Conservation (phyloP, 2,113 vertebrate genomes). For the Perca schrenkii region DNA sequence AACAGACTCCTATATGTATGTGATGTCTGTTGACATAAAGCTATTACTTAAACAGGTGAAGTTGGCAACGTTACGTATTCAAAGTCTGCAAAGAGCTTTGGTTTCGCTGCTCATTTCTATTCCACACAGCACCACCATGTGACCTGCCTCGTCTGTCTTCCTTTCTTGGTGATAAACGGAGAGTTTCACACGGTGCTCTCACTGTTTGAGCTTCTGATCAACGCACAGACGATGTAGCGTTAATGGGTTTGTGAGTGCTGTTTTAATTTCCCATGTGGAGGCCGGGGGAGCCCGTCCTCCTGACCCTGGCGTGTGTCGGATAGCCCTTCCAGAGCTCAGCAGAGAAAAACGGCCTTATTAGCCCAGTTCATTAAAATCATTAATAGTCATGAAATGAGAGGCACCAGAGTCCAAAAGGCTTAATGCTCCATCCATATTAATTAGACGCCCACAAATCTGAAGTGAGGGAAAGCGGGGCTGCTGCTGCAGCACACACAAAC, state of each 20-base stretch:
- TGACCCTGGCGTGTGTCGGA: constrained; percentile 85
- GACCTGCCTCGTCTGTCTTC: constrained; percentile 7
- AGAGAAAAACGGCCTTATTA: constrained; percentile 98
- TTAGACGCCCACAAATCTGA: constrained; percentile 97
- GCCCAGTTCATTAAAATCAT: constrained; percentile 99
- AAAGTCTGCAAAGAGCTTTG: neutral
- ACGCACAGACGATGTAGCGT: constrained; percentile 47
- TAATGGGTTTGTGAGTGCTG: constrained; percentile 76
- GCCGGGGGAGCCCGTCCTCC: constrained; percentile 59
- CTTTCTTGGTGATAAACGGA: constrained; percentile 43
- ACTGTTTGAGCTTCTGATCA: constrained; percentile 61
- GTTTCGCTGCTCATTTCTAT: neutral
- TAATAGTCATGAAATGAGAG: constrained; percentile 99
- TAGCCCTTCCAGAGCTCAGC: constrained; percentile 91
- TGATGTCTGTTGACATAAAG: neutral
- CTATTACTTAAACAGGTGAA: neutral
- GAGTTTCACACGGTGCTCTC: constrained; percentile 30
- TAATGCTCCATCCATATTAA: constrained; percentile 99
- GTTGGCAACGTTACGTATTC: neutral
- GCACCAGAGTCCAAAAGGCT: constrained; percentile 98
- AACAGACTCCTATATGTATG: too few relatives aligned
- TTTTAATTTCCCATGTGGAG: constrained; percentile 80
- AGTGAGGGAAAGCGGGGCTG: constrained; percentile 84
- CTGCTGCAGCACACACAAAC: constrained; percentile 86
- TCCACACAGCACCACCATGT: neutral